These are phyloP conservation scores for Cryptus armator DNA, from an alignment of 2,888 invertebrate species.

Conservation along the genomic window DNA sequence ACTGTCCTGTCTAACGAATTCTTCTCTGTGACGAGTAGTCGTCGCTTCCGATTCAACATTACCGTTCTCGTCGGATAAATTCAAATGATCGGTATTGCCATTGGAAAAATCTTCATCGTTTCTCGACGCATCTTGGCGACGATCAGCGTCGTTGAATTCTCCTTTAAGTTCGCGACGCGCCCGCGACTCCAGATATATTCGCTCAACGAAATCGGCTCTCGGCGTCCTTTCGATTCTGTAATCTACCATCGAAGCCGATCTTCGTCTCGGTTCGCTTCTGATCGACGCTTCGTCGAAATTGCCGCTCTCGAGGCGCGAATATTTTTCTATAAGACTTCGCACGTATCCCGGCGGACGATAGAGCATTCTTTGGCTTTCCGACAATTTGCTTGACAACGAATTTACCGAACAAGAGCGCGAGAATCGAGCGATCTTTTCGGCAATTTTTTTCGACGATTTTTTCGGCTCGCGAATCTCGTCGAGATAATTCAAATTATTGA, in stretches of 20 bases:
- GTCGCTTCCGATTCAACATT: slow-evolving; percentile 15
- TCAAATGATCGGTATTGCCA: neutral
- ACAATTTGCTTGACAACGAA: neutral
- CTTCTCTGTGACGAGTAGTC: neutral
- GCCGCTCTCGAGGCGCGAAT: slow-evolving; percentile 15
- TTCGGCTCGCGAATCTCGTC: neutral
- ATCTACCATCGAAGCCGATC: slow-evolving; percentile 1
- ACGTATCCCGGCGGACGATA: slow-evolving; percentile 48
- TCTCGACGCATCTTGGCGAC: neutral
- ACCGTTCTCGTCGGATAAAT: slow-evolving; percentile 53
- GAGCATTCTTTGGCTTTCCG: neutral
- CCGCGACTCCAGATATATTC: slow-evolving; percentile 1
- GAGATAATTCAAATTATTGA: neutral
- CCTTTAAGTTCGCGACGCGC: neutral
- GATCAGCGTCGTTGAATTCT: neutral
- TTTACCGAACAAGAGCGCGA: slow-evolving; percentile 7
- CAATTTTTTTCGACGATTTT: slow-evolving; percentile 43
- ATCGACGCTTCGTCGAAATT: neutral
- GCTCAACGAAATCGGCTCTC: slow-evolving; percentile 49
- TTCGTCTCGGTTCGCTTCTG: neutral
- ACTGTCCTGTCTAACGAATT: slow-evolving; percentile 72
- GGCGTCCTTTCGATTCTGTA: slow-evolving; percentile 41
- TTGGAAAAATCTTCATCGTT: slow-evolving; percentile 39
- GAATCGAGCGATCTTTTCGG: slow-evolving; percentile 48
- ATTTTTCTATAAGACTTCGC: slow-evolving; percentile 56